Evolutionary conservation across 2,888 invertebrate species (phyloP).

Genomic region (Timandra comae): DNA sequence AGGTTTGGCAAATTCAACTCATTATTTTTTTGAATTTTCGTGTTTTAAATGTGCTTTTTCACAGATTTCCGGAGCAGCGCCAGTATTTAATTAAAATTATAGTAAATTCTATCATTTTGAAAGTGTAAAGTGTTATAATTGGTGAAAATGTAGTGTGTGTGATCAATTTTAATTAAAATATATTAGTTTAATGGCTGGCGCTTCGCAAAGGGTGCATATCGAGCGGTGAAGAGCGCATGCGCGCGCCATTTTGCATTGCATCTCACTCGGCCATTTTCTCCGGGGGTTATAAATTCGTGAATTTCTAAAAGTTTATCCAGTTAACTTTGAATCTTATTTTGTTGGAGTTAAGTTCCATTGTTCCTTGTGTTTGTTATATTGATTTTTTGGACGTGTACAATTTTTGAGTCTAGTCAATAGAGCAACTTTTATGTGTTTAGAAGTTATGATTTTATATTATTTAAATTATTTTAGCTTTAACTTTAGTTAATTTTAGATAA

Average conservation of each 20-base stretch:
- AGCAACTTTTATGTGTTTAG: neutral
- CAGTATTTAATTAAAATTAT: neutral
- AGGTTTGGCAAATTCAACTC: no score
- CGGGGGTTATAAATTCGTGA: constrained; percentile 41
- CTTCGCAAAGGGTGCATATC: constrained; percentile 62
- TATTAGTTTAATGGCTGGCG: constrained; percentile 1
- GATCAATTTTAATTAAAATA: constrained; percentile 1
- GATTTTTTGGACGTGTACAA: constrained; percentile 4
- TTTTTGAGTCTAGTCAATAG: neutral
- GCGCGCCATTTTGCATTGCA: constrained; percentile 60
- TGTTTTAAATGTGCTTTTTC: constrained; percentile 15
- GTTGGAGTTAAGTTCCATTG: constrained; percentile 3
- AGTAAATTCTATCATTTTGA: neutral
- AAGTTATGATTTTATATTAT: no score
- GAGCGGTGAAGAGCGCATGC: constrained; percentile 68
- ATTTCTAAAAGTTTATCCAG: constrained; percentile 20
- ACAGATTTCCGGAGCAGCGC: constrained; percentile 7
- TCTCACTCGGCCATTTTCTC: constrained; percentile 62
- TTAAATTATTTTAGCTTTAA: no score
- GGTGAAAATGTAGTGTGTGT: constrained; percentile 7
- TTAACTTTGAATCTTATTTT: constrained; percentile 12
- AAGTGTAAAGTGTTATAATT: constrained; percentile 19
- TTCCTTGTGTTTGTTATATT: constrained; percentile 4
- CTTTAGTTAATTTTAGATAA: no score
- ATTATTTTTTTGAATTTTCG: constrained; percentile 4